Evolutionary conservation across 2,113 vertebrate species (phyloP).

Genomic region (Cochlearius cochlearius): DNA sequence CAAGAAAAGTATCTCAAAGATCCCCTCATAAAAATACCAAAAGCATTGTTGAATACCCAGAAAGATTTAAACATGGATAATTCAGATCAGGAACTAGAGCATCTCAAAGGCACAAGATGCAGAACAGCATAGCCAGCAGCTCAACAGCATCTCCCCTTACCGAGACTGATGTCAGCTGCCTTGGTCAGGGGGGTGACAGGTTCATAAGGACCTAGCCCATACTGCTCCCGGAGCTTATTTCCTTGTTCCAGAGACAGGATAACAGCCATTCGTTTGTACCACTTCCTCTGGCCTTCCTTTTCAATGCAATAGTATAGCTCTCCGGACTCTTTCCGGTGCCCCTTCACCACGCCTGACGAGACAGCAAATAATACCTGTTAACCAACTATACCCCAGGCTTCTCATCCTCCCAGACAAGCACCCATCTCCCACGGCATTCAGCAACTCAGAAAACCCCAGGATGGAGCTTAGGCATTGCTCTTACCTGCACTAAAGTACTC

Average conservation of each 20-base stretch:
- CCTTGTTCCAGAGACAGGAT: conserved; percentile 95
- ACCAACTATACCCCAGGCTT: not conserved
- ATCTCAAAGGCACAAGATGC: not conserved
- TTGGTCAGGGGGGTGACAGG: conserved; percentile 85
- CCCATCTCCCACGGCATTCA: not conserved
- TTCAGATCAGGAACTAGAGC: not conserved
- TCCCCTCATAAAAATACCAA: not conserved
- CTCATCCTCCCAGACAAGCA: not conserved
- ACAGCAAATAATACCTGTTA: not conserved
- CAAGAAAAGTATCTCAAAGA: not conserved
- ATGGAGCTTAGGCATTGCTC: not conserved
- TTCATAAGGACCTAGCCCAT: conserved; percentile 90
- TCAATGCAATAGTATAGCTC: conserved; percentile 92
- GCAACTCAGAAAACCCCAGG: not conserved
- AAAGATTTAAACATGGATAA: not conserved
- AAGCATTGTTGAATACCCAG: not conserved
- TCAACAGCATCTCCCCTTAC: conserved; percentile 63
- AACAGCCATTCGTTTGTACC: conserved; percentile 89
- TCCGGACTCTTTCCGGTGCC: conserved; percentile 84
- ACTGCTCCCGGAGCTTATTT: conserved; percentile 90
- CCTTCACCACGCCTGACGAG: conserved; percentile 85
- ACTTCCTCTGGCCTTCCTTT: conserved; percentile 87
- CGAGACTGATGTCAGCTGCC: conserved; percentile 96
- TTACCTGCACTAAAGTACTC: conserved; percentile 95
- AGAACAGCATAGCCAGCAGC: not conserved